phyloP scores from a whole-genome alignment of 2,113 vertebrate species.

The Marmota monax region DNA sequence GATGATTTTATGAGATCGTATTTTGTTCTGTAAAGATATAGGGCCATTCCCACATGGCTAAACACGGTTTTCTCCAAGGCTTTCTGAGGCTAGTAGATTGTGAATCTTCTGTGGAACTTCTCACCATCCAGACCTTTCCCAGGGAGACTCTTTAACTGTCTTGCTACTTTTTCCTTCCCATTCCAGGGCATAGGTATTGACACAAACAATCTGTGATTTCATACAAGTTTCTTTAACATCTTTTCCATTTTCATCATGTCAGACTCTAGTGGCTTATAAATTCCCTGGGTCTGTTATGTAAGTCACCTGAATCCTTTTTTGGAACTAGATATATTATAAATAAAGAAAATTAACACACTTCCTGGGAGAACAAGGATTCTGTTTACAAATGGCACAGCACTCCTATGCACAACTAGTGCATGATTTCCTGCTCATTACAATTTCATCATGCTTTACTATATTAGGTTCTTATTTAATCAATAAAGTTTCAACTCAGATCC shows the following conservation, averaged over 20 bases:
- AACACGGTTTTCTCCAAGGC: not conserved
- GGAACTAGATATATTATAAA: not conserved
- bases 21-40: not conserved
- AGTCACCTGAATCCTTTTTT: not conserved
- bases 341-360: not conserved
- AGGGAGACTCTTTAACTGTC: not conserved
- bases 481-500: slow-evolving; percentile 3
- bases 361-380: not conserved
- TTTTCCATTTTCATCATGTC: not conserved
- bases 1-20: not conserved
- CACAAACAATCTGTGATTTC: not conserved
- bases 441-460: not conserved
- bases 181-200: not conserved
- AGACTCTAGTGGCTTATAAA: not conserved
- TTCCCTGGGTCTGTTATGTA: not conserved
- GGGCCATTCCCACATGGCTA: not conserved
- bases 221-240: not conserved
- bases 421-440: not conserved
- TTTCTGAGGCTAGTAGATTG: not conserved
- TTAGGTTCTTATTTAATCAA: not conserved
- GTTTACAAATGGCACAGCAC: not conserved
- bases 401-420: not conserved
- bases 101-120: not conserved
- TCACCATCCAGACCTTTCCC: not conserved
- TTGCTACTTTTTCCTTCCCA: not conserved